Evolutionary conservation across 2,797 vertebrate genomes (phyloP), one percentile per base, ranked within the genome.

Genomic region (Oreochromis mossambicus): DNA sequence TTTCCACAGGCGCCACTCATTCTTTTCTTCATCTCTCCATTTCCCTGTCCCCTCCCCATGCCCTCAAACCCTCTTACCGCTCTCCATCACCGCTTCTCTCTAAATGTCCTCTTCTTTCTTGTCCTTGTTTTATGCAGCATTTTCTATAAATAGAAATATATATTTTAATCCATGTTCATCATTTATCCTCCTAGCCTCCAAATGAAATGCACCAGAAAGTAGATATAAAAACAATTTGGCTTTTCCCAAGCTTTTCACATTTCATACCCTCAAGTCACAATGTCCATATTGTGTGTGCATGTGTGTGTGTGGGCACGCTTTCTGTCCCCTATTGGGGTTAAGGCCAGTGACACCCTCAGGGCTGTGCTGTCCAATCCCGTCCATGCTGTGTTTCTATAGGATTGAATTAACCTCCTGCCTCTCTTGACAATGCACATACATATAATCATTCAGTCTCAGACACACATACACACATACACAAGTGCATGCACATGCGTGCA

Each of bases 331-430:
- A 94, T 94, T 94, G 94, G 90, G 95, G 94, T 90, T 92, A 88
- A 94, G 95, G 94, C 94, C 93, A 95, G 92, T 94, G 95, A 92
- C 93, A 93, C 95, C 96, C 95, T 94, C 88, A 86, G 95, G 95
- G 95, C 95, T 95, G 90, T 95, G 91, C 95, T 89, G 93, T 94
- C 93, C 96, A 96, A 97, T 96, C 96, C 95, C 94, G 89, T 86
- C 90, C 95, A 95, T 95, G 96, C 95, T 96, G 96, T 89, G 95
- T 95, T 95, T 96, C 95, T 96, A 96, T 96, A 95, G 94, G 93
- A 96, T 95, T 96, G 95, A 96, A 96, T 97, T 96, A 96, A 96
- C 95, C 95, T 96, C 94, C 93, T 94, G 88, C 94, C 93, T 95
- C 94, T 92, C 91, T 91, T 95, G 90, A 95, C 93, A 92, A 93